Conservation (phyloP, 2,888 invertebrate species). For the Callimorpha dominula region DNA sequence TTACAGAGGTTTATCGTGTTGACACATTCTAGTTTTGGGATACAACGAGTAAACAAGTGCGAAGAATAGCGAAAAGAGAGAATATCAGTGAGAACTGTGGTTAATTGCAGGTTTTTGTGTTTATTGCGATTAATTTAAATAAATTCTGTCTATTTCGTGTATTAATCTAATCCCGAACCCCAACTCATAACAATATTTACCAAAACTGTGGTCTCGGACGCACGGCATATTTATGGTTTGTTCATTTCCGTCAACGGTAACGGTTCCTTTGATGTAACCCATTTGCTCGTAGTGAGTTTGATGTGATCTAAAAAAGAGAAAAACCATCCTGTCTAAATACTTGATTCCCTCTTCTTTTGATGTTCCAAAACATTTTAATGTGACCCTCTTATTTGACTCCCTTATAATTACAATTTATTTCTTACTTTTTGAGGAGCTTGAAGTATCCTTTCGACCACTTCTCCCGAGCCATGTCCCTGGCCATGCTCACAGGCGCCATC, state of each 20-base stretch:
- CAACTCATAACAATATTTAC: constrained; percentile 59
- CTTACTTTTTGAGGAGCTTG: constrained; percentile 87
- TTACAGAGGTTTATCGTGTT: too few species aligned
- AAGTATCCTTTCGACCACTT: constrained; percentile 90
- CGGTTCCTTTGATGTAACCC: constrained; percentile 87
- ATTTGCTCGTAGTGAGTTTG: constrained; percentile 93
- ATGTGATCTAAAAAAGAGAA: constrained; percentile 85
- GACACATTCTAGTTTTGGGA: too few species aligned
- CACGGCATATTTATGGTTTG: constrained; percentile 86
- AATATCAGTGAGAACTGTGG: too few species aligned
- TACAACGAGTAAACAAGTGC: too few species aligned
- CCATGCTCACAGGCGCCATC: constrained; percentile 87
- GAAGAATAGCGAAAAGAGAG: too few species aligned
- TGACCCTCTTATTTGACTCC: too few species aligned
- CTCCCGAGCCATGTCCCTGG: constrained; percentile 89
- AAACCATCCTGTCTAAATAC: neutral
- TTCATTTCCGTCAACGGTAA: constrained; percentile 82
- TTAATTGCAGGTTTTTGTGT: too few species aligned
- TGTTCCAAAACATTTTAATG: neutral
- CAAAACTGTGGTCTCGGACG: constrained; percentile 90
- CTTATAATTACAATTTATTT: neutral
- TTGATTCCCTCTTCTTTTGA: neutral
- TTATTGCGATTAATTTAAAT: too few species aligned
- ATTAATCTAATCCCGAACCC: too few species aligned
- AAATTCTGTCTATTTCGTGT: too few species aligned